phyloP scores from a whole-genome alignment of 2,113 vertebrate genomes.

The Callipepla californica region DNA sequence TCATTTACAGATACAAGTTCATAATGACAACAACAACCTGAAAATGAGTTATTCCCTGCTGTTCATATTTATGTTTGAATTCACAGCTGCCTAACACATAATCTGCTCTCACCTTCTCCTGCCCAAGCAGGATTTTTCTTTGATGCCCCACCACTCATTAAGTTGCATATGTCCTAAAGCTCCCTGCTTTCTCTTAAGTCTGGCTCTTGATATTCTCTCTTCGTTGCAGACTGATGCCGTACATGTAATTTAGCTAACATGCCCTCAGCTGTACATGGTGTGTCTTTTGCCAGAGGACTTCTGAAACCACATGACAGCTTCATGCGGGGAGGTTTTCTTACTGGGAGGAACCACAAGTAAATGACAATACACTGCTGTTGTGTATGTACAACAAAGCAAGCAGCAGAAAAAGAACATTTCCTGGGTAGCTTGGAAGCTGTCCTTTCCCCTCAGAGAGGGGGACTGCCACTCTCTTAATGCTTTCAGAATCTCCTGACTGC shows the following conservation, averaged over 20 bases:
- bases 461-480: slow-evolving; percentile 30
- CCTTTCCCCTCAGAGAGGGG: slow-evolving; percentile 48
- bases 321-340: slow-evolving; percentile 63
- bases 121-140: neutral
- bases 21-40: slow-evolving; percentile 7
- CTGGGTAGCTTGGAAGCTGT: slow-evolving; percentile 49
- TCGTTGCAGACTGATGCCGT: neutral
- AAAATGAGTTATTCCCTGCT: neutral
- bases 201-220: neutral
- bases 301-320: slow-evolving; percentile 57
- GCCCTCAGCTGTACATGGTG: slow-evolving; percentile 28
- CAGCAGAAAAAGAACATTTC: slow-evolving; percentile 60
- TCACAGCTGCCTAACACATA: neutral
- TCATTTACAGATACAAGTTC: neutral
- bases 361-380: slow-evolving; percentile 61
- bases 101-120: neutral
- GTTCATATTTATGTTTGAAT: neutral
- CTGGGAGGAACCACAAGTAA: slow-evolving; percentile 61
- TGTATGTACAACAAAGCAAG: slow-evolving; percentile 60
- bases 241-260: neutral
- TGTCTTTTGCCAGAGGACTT: slow-evolving; percentile 58
- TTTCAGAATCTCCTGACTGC: slow-evolving; percentile 42
- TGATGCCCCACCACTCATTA: neutral
- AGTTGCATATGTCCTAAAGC: neutral
- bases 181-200: neutral